phyloP scores from a whole-genome alignment of 37 sponge, comb jelly and placozoan species.

The Chondrilla cf. caribensis region DNA sequence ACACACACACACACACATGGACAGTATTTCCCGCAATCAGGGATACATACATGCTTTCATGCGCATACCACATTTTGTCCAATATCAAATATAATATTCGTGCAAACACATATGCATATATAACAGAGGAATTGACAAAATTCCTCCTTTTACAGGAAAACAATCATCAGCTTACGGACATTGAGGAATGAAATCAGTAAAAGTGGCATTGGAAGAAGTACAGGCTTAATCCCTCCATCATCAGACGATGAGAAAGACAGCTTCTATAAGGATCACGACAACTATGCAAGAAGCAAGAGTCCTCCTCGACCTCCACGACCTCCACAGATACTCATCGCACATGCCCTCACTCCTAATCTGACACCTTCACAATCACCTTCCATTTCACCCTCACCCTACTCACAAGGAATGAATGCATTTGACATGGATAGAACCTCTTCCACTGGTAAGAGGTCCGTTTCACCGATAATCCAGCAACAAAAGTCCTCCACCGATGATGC shows the following conservation, averaged over 20 bases:
- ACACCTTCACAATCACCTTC: neutral
- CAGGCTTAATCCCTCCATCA: neutral
- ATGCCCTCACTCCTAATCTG: neutral
- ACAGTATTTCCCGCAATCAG: neutral
- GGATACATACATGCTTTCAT: neutral
- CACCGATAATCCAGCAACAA: too few species aligned
- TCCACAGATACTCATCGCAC: neutral
- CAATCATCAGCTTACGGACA: neutral
- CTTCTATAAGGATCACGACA: too few species aligned
- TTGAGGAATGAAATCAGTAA: neutral
- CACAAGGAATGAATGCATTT: too few species aligned
- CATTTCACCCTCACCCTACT: neutral
- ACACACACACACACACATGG: neutral
- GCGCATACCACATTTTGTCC: neutral
- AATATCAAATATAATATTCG: neutral
- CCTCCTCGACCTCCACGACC: slow-evolving; percentile 4
- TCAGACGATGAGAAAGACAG: slow-evolving; percentile 1
- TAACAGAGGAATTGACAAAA: too few species aligned
- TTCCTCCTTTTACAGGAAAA: neutral
- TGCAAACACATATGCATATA: too few species aligned
- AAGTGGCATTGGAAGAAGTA: neutral
- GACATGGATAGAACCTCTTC: too few species aligned
- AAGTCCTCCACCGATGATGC: too few species aligned
- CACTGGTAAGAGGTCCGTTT: too few species aligned
- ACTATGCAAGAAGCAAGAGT: slow-evolving; percentile 4